Base-by-base conservation (phyloP, 2,797 vertebrate species). In the Dipus sagitta region DNA sequence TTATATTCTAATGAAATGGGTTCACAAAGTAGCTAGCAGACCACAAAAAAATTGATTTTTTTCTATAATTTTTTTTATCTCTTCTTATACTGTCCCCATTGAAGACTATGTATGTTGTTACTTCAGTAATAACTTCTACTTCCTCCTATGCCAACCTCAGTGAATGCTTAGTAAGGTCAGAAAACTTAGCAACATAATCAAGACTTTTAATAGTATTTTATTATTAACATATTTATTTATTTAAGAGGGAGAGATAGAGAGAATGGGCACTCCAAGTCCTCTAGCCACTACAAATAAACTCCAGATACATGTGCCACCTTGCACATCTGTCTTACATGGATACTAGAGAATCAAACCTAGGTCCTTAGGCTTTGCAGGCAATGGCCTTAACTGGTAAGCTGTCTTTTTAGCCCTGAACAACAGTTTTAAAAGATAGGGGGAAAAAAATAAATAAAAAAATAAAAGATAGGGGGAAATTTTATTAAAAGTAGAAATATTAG, bases 1-100 rank as follows among this genome's bases (percentile, higher is more conserved):
- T 97, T 96, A 88, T 91, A 97, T 97, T 96, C 92, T 92, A 95
- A 95, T 97, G 60, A 96, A 97, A 88, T 91, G 72, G 47, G 30
- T 88, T 71, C 78, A 84, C 86, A 94, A 94, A 88, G 20, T 82
- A 94, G 34, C 52, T 34, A 83, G 32, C 26, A 91, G 76, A 85
- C 8, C 4, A 88, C 15, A 54, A 68, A 32, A 91, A 88, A 84
- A 32, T 24, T n/a, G 15, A 52, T 78, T 78, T 82, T 87, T 89
- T 86, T 60, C 84, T 89, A 83, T 60, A 58, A 90, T 47, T 47
- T 47, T 47, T 47, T 92, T 95, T 86, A 86, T 94, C 23, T 88
- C 54, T 92, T 93, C 21, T 42, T 70, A 79, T 86, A 54, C 17
- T 30, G 60, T 87, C 67, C 75, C 2, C 6, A 20, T 88, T 21